Base-by-base conservation (phyloP, 2,888 invertebrate species). In the Pasiphila rectangulata region DNA sequence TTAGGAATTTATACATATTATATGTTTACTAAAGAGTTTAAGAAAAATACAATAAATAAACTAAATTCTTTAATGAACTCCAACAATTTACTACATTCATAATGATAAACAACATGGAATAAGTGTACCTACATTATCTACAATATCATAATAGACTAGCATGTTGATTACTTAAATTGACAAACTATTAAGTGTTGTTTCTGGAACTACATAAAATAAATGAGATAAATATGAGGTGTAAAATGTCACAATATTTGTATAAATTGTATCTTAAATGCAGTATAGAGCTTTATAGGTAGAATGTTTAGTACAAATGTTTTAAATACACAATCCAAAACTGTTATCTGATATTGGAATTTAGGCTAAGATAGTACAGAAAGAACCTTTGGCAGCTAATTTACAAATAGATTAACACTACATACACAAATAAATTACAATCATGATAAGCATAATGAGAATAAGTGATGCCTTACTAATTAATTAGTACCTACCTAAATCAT, bases 381-480 rank as follows among this genome's bases (percentile, higher is more conserved):
- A 45, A 37, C 45, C 55, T 53, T 56, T 56, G 53, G 53, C 45
- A 52, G 21, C 40, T 49, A 50, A 17, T 36, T 46, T 27, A 36
- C 4, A 23, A 43, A 21, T 27, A 43, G 13, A 10, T 19, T 38
- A 20, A 34, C 17, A 24, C 27, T 43, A 42, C 2, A 10, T 45
- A 38, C 41, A 30, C 49, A 38, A 39, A 39, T 41, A 42, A 47
- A 27, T 30, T 36, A 19, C 25, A 27, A 38, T 38, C 3, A 42
- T 41, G 19, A 27, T 36, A 44, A 38, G 13, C 20, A 32, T 32
- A 50, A 38, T 45, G 30, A 46, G 34, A 59, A 57, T 61, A 54
- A 57, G 54, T 63, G 49, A 59, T 61, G 44, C 38, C 59, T 61
- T 46, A 32, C 47, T 64, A 63, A 63, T 61, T 66, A 63, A 63